Evolutionary conservation across 2,888 invertebrate genomes (phyloP), one percentile per base, ranked within the genome.

Genomic region (Ptilodon capucinus): DNA sequence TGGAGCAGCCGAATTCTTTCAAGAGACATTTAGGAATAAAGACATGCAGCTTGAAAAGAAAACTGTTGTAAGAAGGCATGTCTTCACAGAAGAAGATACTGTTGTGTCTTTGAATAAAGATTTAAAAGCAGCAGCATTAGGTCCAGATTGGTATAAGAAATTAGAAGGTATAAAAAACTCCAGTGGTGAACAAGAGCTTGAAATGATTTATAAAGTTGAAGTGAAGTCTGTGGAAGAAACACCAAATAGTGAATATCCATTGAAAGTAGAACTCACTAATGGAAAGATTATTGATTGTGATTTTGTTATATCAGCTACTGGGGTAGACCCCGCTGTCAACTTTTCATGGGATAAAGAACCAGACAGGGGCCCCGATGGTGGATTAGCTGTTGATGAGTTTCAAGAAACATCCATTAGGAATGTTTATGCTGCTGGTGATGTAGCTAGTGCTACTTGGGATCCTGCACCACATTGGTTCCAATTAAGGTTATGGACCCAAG

Each of bases 401-500:
- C 96, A 99, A 94, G 93, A 95, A 79, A 98, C 98, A 2, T 95
- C 94, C 40, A 73, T 95, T 2, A 72, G 79, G 18, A 93, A 95
- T 79, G 93, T 99, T 18, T 99, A 94, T 92, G 99, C 99, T 7
- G 99, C 98, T 39, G 99, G 99, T 1, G 99, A 99, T 92, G 95
- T 97, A 6, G 98, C 98, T 69, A 92, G 92, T 57, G 95, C 96
- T n/a, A 89, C 90, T 25, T 99, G 98, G 98, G 76, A 89, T 5
- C 76, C 91, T 52, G 94, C 96, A 0, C 88, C 93, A 18, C 95
- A 97, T 74, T 98, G 98, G 98, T 96, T 97, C 79, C 96, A 98
- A 91, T 96, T 99, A 95, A 93, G 98, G 50, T 85, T 99, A 28
- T 99, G 99, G 99, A 97, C 98, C 0, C 99, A 99, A 86, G 99